phyloP scores from a whole-genome alignment of 2,797 vertebrate genomes.

The Echiichthys vipera region DNA sequence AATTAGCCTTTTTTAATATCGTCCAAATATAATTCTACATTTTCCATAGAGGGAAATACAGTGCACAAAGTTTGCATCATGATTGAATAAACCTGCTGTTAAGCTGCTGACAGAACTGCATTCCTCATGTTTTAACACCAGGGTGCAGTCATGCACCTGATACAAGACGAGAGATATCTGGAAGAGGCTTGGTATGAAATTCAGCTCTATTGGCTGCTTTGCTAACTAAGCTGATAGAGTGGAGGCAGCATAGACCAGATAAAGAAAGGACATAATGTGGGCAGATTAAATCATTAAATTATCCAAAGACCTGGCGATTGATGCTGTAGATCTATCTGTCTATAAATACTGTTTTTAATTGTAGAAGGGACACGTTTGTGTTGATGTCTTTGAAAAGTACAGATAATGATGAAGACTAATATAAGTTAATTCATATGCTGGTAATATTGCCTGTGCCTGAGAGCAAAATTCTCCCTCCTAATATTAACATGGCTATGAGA shows the following conservation, averaged over 20 bases:
- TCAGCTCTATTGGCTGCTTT: slow-evolving; percentile 12
- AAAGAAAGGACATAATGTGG: neutral
- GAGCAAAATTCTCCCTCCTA: slow-evolving; percentile 33
- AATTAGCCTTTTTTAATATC: neutral
- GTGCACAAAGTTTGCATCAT: neutral
- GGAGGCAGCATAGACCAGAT: neutral
- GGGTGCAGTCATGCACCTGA: slow-evolving; percentile 63
- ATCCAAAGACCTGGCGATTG: neutral
- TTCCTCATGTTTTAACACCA: slow-evolving; percentile 55
- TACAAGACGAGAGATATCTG: neutral
- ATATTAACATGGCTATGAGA: slow-evolving; percentile 60
- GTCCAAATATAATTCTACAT: neutral
- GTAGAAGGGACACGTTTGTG: neutral
- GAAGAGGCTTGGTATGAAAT: neutral
- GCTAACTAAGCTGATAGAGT: neutral
- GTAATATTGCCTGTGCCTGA: slow-evolving; percentile 22
- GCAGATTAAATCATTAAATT: neutral
- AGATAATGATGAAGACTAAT: slow-evolving; percentile 3
- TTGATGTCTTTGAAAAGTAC: neutral
- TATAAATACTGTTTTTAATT: slow-evolving; percentile 1
- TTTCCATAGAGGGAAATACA: neutral
- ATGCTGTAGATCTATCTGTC: neutral
- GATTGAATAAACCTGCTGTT: neutral
- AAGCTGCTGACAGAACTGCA: slow-evolving; percentile 31
- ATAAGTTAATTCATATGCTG: slow-evolving; percentile 23